Evolutionary conservation across 2,113 vertebrate genomes (phyloP), one percentile per base, ranked within the genome.

Genomic region (Gavia stellata): DNA sequence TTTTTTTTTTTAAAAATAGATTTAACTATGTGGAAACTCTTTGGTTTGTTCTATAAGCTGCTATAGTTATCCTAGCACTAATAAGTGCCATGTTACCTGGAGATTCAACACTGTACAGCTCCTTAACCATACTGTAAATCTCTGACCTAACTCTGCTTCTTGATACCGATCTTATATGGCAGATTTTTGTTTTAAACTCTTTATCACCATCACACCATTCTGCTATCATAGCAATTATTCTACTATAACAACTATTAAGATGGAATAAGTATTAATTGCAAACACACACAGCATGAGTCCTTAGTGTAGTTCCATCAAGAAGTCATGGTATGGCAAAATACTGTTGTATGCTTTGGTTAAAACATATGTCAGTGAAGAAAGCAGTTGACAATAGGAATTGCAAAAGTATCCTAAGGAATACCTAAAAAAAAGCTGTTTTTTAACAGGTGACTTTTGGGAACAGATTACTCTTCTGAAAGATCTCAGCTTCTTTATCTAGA

Each of bases 231-330:
- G 15, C 17, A 88, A 12, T 81, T 79, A 79, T 82, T 93, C 73
- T 67, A 38, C 50, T 84, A 5, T 42, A 91, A 77, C 40, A 78
- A 45, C 88, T 71, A 74, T 85, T 90, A 92, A 85, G 34, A 7
- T 65, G 79, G 50, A 53, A 92, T 94, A 95, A 96, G 95, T 96
- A 96, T 94, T 96, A 55, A 88, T 72, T 92, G 34, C 25, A 96
- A 90, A 82, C 61, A 85, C 28, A 26, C 56, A 50, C 7, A 88
- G 42, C 31, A 55, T 55, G 70, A 55, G 33, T 72, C 47, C 47
- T 82, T 88, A 82, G 73, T 47, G 36, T 49, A 83, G 24, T n/a
- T 84, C 13, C 45, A 81, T 70, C 49, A 70, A 61, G 44, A 87
- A 88, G 65, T 80, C 52, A 79, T 0, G 0, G 7, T 29, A 71